Conservation (phyloP, 2,113 vertebrate genomes). For the Mustelus asterias region DNA sequence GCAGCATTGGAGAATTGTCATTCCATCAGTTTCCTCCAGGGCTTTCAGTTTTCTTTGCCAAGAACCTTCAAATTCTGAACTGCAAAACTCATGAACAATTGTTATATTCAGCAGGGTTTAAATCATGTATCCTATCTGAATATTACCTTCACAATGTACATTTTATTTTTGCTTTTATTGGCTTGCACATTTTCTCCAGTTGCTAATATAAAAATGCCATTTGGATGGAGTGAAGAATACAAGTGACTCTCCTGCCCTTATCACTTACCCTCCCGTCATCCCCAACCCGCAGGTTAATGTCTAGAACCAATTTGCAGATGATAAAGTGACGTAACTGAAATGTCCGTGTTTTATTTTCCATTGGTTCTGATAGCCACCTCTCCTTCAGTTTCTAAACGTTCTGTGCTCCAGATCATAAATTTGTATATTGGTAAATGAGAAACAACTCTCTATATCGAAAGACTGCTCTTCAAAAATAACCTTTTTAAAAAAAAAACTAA, state of each 20-base stretch:
- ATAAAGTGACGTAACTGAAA: background rate
- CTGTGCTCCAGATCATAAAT: background rate
- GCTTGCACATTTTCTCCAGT: background rate
- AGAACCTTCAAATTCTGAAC: background rate
- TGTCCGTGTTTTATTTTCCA: no score
- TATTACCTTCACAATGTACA: background rate
- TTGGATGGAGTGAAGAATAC: background rate
- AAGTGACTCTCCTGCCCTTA: background rate
- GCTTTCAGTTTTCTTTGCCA: background rate
- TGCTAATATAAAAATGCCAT: background rate
- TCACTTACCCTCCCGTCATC: background rate
- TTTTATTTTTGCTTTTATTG: background rate
- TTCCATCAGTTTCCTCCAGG: constrained; percentile 15
- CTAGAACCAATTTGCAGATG: background rate
- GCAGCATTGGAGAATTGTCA: background rate
- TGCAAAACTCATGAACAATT: background rate
- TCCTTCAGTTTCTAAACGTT: background rate
- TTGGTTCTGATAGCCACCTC: background rate
- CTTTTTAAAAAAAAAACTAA: background rate
- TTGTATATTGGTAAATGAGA: background rate
- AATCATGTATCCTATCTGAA: background rate
- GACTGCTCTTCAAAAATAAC: background rate
- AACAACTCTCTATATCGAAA: background rate
- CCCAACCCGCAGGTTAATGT: background rate
- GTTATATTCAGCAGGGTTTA: background rate